A percentile compares a stretch with the other conserved stretches of the same genome.
phyloP scores from a whole-genome alignment of 2,797 vertebrate genomes.

The Cossypha caffra region DNA sequence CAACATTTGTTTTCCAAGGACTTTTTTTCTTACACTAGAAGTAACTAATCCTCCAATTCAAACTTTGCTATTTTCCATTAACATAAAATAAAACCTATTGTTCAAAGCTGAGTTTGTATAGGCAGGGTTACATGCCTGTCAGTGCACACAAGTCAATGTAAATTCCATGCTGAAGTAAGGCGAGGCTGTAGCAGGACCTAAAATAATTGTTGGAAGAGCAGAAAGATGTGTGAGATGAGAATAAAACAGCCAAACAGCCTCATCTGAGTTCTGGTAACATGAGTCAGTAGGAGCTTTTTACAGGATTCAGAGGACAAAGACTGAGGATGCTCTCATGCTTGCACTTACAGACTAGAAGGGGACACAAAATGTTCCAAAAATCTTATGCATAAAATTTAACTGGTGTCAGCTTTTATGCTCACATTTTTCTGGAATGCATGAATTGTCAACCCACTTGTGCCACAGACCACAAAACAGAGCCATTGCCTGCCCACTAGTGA shows the following conservation, averaged over 20 bases:
- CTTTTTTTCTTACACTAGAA: not conserved
- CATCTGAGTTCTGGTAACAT: not conserved
- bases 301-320: not conserved
- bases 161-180: not conserved
- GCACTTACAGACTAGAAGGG: not conserved
- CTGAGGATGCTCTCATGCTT: not conserved
- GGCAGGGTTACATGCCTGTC: not conserved
- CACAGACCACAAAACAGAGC: not conserved
- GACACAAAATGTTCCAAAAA: not conserved
- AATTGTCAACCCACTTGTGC: not conserved
- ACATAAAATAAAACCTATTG: conserved; percentile 19
- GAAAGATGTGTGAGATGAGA: not conserved
- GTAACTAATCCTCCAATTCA: not conserved
- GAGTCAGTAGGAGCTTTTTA: not conserved
- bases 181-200: not conserved
- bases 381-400: not conserved
- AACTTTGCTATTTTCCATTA: not conserved
- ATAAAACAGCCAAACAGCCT: not conserved
- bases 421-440: not conserved
- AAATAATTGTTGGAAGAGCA: not conserved
- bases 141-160: not conserved
- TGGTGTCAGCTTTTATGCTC: not conserved
- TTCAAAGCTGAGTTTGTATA: not conserved
- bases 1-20: not conserved
- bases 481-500: not conserved